Evolutionary conservation across 2,113 vertebrate species (phyloP), one percentile per base, ranked within the genome.

Genomic region (Pardalotus punctatus): DNA sequence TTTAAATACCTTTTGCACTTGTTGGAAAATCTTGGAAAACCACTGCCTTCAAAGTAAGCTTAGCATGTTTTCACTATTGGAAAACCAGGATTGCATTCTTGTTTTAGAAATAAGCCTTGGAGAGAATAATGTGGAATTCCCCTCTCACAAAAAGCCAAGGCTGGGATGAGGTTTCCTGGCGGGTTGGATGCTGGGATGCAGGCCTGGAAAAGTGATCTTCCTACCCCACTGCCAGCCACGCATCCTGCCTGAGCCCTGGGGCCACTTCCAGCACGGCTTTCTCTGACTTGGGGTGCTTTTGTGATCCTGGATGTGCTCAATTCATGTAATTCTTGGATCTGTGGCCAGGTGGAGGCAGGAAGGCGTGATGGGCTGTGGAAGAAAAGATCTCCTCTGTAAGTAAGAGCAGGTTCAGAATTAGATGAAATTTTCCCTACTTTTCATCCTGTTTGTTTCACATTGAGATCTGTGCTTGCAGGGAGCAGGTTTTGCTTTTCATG

Each of bases 61-160:
- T 50, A 54, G 33, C 12, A 11, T 8, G 10, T 47, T 77, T 91
- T 35, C 45, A 35, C 43, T 77, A 50, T 1, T 42, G 33, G 51
- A 35, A 29, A 53, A 92, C 35, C 1, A 67, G 20, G 14, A 53
- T 66, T 83, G 33, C 4, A 18, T 38, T 53, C 11, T 83, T 62
- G 50, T 28, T 80, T 90, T 71, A 95, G 82, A 89, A 74, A 83
- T 54, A 73, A 87, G 65, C 12, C 48, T 84, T 57, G 64, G 90
- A 83, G 89, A 74, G 22, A 40, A 87, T 95, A 69, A 15, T 4
- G 1, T 13, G 24, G 20, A 56, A 81, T 70, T 62, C n/a, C 40
- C 54, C 48, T 66, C 47, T 61, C 40, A 22, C 24, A 53, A 25
- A 51, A 60, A 36, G n/a, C n/a, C 7, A 11, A 6, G 45, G 6